Evolutionary conservation across 2,888 invertebrate species (phyloP).

Genomic region (Mythimna pallens): DNA sequence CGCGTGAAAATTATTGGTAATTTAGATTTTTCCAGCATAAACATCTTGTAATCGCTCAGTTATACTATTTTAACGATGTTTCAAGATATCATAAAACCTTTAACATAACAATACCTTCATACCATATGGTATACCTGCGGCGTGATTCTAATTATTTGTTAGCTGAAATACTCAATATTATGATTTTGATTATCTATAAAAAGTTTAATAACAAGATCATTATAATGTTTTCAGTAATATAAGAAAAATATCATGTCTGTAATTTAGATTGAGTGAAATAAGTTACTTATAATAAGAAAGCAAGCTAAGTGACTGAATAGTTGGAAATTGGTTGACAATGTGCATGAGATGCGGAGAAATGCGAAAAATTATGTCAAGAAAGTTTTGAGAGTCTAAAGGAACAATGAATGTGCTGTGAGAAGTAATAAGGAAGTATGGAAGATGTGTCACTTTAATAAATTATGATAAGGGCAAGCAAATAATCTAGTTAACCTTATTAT

Average conservation of each 20-base stretch:
- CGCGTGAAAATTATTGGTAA: neutral
- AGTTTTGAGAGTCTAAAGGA: no score
- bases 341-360: neutral
- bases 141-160: neutral
- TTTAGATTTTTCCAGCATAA: neutral
- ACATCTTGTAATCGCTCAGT: neutral
- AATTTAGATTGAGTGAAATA: neutral
- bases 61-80: neutral
- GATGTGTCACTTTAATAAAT: no score
- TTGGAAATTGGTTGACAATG: neutral
- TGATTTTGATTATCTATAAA: neutral
- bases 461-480: no score
- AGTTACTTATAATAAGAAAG: neutral
- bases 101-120: neutral
- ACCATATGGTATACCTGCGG: conserved; percentile 25
- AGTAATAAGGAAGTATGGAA: no score
- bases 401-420: no score
- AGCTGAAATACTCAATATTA: neutral
- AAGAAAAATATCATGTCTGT: neutral
- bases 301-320: neutral
- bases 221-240: neutral
- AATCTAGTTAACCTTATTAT: neutral
- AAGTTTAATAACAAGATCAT: neutral
- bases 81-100: neutral
- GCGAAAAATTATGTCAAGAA: neutral